These are phyloP conservation scores for Eupithecia dodoneata DNA, from an alignment of 2,888 invertebrate species.

Conservation along the genomic window DNA sequence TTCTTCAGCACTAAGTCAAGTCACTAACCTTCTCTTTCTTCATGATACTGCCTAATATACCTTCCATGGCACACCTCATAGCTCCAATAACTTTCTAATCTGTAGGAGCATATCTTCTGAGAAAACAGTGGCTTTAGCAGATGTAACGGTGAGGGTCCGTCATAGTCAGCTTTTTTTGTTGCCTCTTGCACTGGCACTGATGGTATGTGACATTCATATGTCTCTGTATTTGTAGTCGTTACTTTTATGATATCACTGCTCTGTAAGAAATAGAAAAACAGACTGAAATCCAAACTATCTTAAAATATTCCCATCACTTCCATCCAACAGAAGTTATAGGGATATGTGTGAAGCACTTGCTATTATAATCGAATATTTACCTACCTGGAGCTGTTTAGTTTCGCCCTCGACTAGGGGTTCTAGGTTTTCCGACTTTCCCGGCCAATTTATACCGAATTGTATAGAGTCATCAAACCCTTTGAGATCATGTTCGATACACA, in stretches of 20 bases:
- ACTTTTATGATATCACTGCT: conserved; percentile 86
- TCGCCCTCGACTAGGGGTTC: conserved; percentile 63
- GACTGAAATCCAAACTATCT: neutral
- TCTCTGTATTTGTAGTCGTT: conserved; percentile 90
- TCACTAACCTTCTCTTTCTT: conserved; percentile 90
- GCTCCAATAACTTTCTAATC: conserved; percentile 96
- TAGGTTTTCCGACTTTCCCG: conserved; percentile 72
- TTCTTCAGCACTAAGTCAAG: neutral
- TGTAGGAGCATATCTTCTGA: conserved; percentile 92
- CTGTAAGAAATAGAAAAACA: conserved; percentile 44
- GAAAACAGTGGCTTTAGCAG: conserved; percentile 90
- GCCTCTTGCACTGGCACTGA: conserved; percentile 83
- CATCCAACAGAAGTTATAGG: neutral
- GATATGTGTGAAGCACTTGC: neutral
- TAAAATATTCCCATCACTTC: neutral
- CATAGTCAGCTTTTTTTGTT: conserved; percentile 85
- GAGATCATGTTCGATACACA: conserved; percentile 84
- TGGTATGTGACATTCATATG: conserved; percentile 93
- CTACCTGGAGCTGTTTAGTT: conserved; percentile 60
- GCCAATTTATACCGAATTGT: conserved; percentile 92
- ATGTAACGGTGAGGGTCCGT: conserved; percentile 90
- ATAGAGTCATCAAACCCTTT: conserved; percentile 93
- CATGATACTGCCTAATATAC: conserved; percentile 97
- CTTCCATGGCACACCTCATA: conserved; percentile 98
- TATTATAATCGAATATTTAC: conserved; percentile 45